phyloP scores from a whole-genome alignment of 2,113 vertebrate species.

The Rana temporaria region DNA sequence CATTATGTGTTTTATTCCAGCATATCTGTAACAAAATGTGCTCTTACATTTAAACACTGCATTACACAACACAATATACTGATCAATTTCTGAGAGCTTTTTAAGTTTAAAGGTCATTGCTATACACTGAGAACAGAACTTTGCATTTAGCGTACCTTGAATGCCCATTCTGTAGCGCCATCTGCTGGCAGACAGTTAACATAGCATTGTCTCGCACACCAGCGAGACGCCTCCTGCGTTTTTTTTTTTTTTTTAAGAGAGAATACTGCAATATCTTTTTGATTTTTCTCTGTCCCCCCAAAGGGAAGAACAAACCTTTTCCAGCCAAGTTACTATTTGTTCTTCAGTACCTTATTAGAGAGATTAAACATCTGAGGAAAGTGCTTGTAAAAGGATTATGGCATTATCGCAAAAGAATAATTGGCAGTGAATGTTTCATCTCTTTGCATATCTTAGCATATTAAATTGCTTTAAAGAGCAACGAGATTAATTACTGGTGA shows the following conservation, averaged over 20 bases:
- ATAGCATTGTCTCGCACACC: background rate
- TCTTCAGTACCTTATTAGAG: constrained; percentile 58
- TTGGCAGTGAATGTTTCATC: constrained; percentile 54
- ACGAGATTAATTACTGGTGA: constrained; percentile 57
- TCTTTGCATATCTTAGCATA: constrained; percentile 59
- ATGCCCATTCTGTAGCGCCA: constrained; percentile 39
- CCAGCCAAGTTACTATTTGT: constrained; percentile 60
- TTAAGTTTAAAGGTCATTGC: constrained; percentile 14
- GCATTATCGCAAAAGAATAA: constrained; percentile 66
- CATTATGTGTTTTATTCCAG: no score
- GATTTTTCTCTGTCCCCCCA: background rate
- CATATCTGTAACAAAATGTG: background rate
- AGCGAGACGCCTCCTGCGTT: background rate
- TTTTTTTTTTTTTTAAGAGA: background rate
- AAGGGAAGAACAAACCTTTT: constrained; percentile 53
- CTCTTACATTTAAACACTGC: background rate
- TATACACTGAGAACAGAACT: background rate
- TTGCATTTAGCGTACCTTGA: background rate
- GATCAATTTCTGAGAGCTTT: constrained; percentile 3
- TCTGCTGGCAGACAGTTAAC: constrained; percentile 21
- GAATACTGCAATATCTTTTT: constrained; percentile 29
- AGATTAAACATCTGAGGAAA: constrained; percentile 62
- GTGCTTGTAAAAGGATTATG: constrained; percentile 61
- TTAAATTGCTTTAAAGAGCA: constrained; percentile 59
- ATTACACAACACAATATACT: background rate